phyloP scores from a whole-genome alignment of 1,140 invertebrate genomes.

The Papilio polyxenes region DNA sequence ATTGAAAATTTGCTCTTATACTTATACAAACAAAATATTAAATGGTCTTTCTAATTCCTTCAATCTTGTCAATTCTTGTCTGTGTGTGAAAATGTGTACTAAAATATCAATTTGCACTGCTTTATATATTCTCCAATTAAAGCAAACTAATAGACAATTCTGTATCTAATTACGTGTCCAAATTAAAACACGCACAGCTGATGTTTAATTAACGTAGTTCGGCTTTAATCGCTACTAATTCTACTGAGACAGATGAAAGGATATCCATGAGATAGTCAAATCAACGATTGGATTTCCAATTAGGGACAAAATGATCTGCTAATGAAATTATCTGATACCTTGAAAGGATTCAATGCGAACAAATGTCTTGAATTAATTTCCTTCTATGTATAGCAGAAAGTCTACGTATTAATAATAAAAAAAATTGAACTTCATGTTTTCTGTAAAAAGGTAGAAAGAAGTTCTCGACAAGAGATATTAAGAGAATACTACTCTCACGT shows the following conservation, averaged over 20 bases:
- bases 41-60: too few relatives aligned
- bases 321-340: slow-evolving; percentile 13
- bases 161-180: slow-evolving; percentile 16
- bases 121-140: background rate
- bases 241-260: slow-evolving; percentile 28
- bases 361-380: background rate
- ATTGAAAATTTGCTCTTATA: too few relatives aligned
- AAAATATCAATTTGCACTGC: too few relatives aligned
- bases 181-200: slow-evolving; percentile 33
- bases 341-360: background rate
- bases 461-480: background rate
- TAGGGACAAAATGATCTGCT: background rate
- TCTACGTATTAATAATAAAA: background rate
- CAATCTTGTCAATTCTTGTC: too few relatives aligned
- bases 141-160: background rate
- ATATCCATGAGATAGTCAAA: slow-evolving; percentile 21
- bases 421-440: too few relatives aligned
- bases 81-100: too few relatives aligned
- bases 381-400: background rate
- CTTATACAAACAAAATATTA: too few relatives aligned
- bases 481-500: background rate
- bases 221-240: slow-evolving; percentile 23
- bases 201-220: slow-evolving; percentile 27
- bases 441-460: background rate
- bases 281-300: slow-evolving; percentile 24